Evolutionary conservation across 2,888 invertebrate genomes (phyloP), one percentile per base, ranked within the genome.

Genomic region (Sisyra terminalis): DNA sequence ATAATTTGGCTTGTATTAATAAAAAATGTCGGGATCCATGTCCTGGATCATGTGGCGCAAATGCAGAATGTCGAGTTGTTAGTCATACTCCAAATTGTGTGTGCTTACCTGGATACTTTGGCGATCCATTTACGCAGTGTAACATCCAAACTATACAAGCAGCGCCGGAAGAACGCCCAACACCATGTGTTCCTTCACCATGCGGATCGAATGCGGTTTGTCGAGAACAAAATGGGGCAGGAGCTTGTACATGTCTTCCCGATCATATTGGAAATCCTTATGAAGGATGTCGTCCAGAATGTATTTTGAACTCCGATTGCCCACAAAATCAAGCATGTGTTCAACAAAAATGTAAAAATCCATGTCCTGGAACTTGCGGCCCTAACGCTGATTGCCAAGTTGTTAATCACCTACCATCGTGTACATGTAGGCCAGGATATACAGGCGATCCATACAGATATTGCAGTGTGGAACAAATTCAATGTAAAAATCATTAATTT

Each of bases 1-100:
- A 70, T 51, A 70, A 78, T 52, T 63, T 72, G 54, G 81, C 83
- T 34, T 86, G 85, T 55, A 69, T 80, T 10, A 76, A 75, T 53
- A 71, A 76, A 53, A 81, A 78, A 65, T 86, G 85, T 57, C 71
- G 67, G 61, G 77, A 79, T 55, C 83, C 84, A 3, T 88, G 88
- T 52, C 65, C 65, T 1, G 79, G 78, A 44, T 67, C 78, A 1
- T 90, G 90, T 57, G 89, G 86, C 9, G 59, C 67, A 45, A 75
- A 74, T 49, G 80, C 85, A 5, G 59, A 73, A 45, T 86, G 86
- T 57, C 69, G 74, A 48, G 80, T 82, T 5, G 69, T 73, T 53
- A 83, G 78, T 59, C 81, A 70, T 73, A 84, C 59, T 65, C 77
- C 53, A 69, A 83, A 43, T 69, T 79, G 67, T 73, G 68, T 67